Evolutionary conservation across 1,140 invertebrate genomes (phyloP).

Genomic region (Ditylenchus dipsaci): DNA sequence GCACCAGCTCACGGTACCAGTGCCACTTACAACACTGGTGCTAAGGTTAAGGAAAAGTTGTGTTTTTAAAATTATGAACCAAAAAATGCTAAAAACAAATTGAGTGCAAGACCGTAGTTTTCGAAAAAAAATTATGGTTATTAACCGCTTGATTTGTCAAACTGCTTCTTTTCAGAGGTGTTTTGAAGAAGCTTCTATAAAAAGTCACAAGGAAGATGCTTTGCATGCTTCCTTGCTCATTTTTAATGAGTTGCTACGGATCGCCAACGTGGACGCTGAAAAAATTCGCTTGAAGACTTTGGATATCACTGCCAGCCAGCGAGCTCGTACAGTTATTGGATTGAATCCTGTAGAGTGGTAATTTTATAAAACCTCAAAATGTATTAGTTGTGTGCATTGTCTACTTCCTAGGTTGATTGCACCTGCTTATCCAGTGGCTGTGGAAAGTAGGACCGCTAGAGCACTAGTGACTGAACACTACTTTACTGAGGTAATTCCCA

Average conservation of each 20-base stretch:
- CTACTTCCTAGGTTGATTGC: conserved; percentile 38
- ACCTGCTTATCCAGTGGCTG: conserved; percentile 34
- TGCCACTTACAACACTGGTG: too few species aligned
- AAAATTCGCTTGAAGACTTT: conserved; percentile 65
- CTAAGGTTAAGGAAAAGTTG: too few species aligned
- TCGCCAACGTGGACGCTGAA: conserved; percentile 82
- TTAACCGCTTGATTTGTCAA: too few species aligned
- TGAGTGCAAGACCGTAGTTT: too few species aligned
- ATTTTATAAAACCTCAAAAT: neutral
- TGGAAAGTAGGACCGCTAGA: conserved; percentile 80
- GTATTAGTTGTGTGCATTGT: neutral
- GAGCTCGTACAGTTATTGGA: conserved; percentile 28
- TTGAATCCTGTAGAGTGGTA: conserved; percentile 43
- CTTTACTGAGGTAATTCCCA: conserved; percentile 71
- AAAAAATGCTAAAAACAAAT: too few species aligned
- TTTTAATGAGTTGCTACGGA: conserved; percentile 85
- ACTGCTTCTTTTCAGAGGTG: conserved; percentile 67
- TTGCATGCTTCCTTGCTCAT: conserved; percentile 87
- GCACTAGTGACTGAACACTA: conserved; percentile 73
- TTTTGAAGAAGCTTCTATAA: conserved; percentile 73
- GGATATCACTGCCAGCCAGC: conserved; percentile 10
- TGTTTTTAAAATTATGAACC: too few species aligned
- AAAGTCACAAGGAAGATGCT: conserved; percentile 73
- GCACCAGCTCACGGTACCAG: too few species aligned
- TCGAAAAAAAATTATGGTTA: too few species aligned